These are phyloP conservation scores for Macaca fascicularis DNA, from an alignment of 2,113 vertebrate species.

Conservation along the genomic window DNA sequence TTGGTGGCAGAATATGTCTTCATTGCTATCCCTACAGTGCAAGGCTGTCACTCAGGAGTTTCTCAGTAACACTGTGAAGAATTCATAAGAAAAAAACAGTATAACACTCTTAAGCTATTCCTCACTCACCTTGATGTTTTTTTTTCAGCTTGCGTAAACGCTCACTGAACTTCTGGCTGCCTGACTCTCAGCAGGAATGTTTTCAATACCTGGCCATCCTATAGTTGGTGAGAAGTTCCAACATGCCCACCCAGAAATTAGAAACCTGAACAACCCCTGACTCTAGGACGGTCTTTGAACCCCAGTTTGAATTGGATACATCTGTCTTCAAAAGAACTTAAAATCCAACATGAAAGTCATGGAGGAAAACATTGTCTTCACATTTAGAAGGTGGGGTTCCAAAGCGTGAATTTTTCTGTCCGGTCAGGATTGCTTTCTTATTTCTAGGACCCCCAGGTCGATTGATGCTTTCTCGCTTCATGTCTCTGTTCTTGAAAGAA, in stretches of 20 bases:
- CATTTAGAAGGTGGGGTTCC: neutral
- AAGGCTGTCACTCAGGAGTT: too few species aligned
- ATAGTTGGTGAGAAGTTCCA: neutral
- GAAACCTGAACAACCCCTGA: conserved; percentile 20
- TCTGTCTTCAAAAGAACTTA: conserved; percentile 45
- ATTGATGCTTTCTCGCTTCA: neutral
- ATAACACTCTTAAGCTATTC: neutral
- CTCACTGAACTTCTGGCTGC: neutral
- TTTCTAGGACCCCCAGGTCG: neutral
- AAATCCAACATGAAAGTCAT: neutral
- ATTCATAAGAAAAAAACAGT: too few species aligned
- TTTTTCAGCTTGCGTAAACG: neutral
- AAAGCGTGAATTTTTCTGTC: neutral
- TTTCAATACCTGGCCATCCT: neutral
- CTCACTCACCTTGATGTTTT: neutral
- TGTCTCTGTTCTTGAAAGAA: neutral
- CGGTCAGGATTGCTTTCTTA: neutral
- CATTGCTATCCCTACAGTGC: neutral
- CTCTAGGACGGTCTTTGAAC: neutral
- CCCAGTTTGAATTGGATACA: conserved; percentile 40
- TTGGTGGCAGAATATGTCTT: neutral
- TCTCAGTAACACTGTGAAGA: neutral
- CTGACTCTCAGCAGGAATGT: neutral
- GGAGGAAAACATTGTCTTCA: neutral
- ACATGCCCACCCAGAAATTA: conserved; percentile 17